Evolutionary conservation across 2,797 vertebrate species (phyloP), one percentile per base, ranked within the genome.

Genomic region (Potorous gilbertii): DNA sequence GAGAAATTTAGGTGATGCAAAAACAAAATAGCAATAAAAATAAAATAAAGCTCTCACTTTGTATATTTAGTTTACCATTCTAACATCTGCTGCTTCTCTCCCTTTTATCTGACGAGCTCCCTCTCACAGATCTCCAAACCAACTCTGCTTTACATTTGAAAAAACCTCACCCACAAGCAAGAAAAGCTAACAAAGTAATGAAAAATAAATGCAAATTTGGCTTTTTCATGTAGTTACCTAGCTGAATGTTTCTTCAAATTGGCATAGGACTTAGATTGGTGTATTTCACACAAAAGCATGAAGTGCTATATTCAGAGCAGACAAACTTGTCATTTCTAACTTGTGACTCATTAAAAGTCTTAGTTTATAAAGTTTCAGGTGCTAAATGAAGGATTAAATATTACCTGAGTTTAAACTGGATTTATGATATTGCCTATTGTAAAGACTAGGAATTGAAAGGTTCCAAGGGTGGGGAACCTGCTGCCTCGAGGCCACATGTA

Each of bases 301-400:
- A 95, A 92, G 97, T 89, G n/a, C 87, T 95, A 81, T 97, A 96
- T 98, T 92, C 97, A 91, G 66, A 97, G 93, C 91, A 97, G 91
- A 94, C 93, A 95, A 94, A 96, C 95, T 92, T 92, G 94, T 81
- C 21, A 1, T 31, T 91, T 93, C 54, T 0, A 16, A 97, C 8
- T 90, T 40, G 55, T 93, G 96, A 96, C 14, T 97, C 93, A 94
- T 31, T 92, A 34, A 74, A 40, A 62, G 66, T 2, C n/a, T 81
- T 21, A 40, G n/a, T 46, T 81, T 46, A 27, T 81, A 81, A 81
- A 87, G 74, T 91, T 90, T 2, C 94, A 55, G 89, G 31, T 55
- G 57, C 40, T 95, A 89, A 93, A 91, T 87, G 92, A 1, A 95
- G 93, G 96, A 94, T n/a, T 34, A 91, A 95, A 81, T 90, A 55